These are phyloP conservation scores for Fundulus diaphanus DNA, from an alignment of 2,797 vertebrate genomes.

Conservation along the genomic window DNA sequence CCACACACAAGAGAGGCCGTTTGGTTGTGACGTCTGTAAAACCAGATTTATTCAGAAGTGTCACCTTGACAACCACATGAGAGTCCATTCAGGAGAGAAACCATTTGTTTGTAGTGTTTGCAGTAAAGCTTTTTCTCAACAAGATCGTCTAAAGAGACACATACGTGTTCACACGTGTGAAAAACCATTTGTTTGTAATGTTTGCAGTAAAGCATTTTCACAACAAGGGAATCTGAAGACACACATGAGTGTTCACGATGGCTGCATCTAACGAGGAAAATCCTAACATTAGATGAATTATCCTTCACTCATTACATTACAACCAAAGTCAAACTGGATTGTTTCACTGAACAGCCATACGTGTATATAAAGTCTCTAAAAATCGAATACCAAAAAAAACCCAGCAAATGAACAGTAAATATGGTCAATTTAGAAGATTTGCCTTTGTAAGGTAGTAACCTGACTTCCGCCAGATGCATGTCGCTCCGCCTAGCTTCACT, in stretches of 20 bases:
- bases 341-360: too few species aligned
- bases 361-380: neutral
- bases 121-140: neutral
- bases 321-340: too few species aligned
- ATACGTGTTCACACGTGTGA: neutral
- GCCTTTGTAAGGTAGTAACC: too few species aligned
- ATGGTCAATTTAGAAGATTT: neutral
- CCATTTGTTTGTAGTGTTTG: neutral
- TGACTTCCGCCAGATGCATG: too few species aligned
- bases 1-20: neutral
- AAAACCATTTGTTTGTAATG: neutral
- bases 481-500: too few species aligned
- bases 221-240: slow-evolving; percentile 1
- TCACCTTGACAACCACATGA: neutral
- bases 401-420: neutral
- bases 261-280: neutral
- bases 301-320: neutral
- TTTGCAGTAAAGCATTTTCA: neutral
- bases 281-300: neutral
- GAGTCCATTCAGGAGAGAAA: neutral
- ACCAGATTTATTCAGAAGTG: neutral
- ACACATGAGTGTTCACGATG: neutral
- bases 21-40: slow-evolving; percentile 3
- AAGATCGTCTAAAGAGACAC: neutral
- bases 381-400: neutral